phyloP scores from a whole-genome alignment of 1,140 invertebrate genomes.

The Cyclargus thomasi region DNA sequence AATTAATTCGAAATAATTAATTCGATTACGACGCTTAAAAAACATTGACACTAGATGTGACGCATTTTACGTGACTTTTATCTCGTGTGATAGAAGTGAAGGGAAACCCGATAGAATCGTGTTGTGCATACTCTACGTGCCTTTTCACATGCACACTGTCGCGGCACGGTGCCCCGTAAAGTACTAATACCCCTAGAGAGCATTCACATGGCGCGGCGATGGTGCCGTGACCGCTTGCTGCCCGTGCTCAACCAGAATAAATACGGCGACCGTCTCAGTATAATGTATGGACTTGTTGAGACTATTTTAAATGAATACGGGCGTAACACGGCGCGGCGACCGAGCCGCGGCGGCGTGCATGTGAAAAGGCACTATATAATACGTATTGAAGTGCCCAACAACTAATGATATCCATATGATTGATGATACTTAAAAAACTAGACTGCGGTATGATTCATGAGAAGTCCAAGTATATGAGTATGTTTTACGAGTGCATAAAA shows the following conservation, averaged over 20 bases:
- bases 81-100: neutral
- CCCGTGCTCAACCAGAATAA: no score
- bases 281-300: no score
- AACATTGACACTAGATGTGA: neutral
- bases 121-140: neutral
- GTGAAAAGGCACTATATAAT: no score
- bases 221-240: no score
- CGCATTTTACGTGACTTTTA: neutral
- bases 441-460: neutral
- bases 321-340: no score
- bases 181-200: no score
- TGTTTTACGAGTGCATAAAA: neutral
- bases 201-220: no score
- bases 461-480: neutral
- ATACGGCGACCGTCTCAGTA: no score
- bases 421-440: neutral
- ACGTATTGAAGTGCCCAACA: neutral
- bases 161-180: no score
- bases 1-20: constrained; percentile 2
- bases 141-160: no score
- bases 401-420: neutral
- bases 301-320: no score
- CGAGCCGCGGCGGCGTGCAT: no score
- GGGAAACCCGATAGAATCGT: neutral
- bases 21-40: neutral